A percentile compares a stretch with the other conserved stretches of the same genome.
phyloP scores from a whole-genome alignment of 1,140 invertebrate species.

The Mizuhopecten yessoensis region DNA sequence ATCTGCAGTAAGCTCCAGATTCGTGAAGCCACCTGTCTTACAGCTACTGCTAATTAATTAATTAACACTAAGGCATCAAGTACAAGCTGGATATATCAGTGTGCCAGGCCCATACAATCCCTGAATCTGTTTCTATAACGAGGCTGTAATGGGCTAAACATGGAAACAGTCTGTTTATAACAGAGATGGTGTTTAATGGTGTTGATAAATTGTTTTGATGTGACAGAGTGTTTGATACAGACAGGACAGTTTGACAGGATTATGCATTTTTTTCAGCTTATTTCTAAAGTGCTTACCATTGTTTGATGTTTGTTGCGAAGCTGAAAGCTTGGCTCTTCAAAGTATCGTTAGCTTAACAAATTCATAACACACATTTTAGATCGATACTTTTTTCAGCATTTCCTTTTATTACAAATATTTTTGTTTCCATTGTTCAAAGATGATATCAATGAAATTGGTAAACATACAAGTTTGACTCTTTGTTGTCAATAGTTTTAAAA shows the following conservation, averaged over 20 bases:
- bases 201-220: background rate
- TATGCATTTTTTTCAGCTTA: background rate
- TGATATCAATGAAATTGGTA: no score
- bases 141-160: background rate
- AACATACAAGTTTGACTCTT: no score
- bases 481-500: no score
- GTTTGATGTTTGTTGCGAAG: background rate
- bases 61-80: conserved; percentile 25
- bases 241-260: no score
- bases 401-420: no score
- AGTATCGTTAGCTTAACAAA: no score
- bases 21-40: background rate
- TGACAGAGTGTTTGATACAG: background rate
- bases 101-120: background rate
- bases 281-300: background rate
- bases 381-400: no score
- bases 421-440: no score
- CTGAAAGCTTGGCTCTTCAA: no score
- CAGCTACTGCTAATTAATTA: background rate
- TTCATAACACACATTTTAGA: no score
- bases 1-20: background rate
- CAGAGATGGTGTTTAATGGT: background rate
- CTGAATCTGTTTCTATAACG: background rate
- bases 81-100: background rate
- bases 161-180: background rate